Conservation (phyloP, 2,888 invertebrate species). For the Tipula unca region DNA sequence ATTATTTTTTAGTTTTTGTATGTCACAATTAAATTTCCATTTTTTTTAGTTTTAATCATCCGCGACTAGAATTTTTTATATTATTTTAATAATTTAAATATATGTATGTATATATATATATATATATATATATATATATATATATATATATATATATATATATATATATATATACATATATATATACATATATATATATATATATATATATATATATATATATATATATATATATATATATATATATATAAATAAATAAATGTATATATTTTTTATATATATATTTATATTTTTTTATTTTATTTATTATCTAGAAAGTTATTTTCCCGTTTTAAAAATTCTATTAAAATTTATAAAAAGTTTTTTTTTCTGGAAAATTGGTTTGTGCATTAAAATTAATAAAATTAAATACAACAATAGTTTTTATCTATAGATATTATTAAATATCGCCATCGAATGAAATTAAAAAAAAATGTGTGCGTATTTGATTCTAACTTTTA, state of each 20-base stretch:
- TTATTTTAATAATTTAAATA: constrained; percentile 15
- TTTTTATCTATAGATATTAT: neutral
- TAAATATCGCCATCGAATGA: neutral
- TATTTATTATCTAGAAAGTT: neutral
- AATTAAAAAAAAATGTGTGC: neutral
- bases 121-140: too few species aligned
- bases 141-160: too few species aligned
- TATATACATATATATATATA: too few species aligned
- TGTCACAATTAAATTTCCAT: constrained; percentile 14
- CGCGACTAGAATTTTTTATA: constrained; percentile 1
- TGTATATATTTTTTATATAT: too few species aligned
- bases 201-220: too few species aligned
- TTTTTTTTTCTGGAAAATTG: constrained; percentile 15
- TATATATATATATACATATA: too few species aligned
- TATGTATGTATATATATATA: too few species aligned
- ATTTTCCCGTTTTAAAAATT: constrained; percentile 16
- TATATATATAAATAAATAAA: too few species aligned
- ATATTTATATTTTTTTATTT: neutral
- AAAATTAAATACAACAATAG: neutral
- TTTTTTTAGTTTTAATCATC: neutral
- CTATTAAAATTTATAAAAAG: neutral
- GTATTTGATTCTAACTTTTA: neutral
- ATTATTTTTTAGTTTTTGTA: neutral
- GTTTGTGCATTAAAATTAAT: neutral
- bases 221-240: too few species aligned